Evolutionary conservation across 2,113 vertebrate species (phyloP), one percentile per base, ranked within the genome.

Genomic region (Aegithalos caudatus): DNA sequence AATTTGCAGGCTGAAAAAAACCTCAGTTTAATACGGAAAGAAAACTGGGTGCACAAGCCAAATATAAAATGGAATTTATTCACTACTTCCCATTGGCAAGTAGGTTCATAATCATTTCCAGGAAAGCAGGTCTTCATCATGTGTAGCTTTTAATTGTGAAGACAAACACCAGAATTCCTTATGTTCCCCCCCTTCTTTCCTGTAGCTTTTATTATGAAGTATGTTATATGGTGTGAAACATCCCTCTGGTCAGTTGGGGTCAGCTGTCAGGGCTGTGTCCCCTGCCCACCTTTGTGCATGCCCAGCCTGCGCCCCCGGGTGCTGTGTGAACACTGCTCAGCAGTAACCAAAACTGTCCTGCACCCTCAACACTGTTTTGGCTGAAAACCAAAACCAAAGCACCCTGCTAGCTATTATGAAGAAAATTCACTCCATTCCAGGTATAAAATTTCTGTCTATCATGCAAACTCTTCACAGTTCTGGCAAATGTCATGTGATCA

Each of bases 251-350:
- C 51, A 29, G 11, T 0, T 28, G 47, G 6, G 20, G 11, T 58
- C 69, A 60, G 33, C 6, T 86, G 33, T 64, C 56, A 31, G 2
- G 1, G 19, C 27, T 58, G 38, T 40, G 31, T 66, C 20, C 27
- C 18, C 33, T 76, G 44, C 28, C 25, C 60, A 1, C 1, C 13
- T 6, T 44, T 66, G 47, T 40, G 48, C 9, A n/a, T 2, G 16
- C 16, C 3, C 24, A 37, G 8, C 12, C 44, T 44, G 1, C 16
- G 58, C 0, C 0, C 48, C 14, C 29, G 9, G 10, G 2, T 7
- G 0, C 35, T 37, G 8, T 33, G 27, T 2, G 28, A 85, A 16
- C 7, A 3, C 33, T 56, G n/a, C 61, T 61, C 35, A 48, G 24
- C 37, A 57, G 2, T 21, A 44, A 25, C 11, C 10, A 29, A 81